Conservation (phyloP, 2,888 invertebrate species). For the Nematopogon swammerdamellus region DNA sequence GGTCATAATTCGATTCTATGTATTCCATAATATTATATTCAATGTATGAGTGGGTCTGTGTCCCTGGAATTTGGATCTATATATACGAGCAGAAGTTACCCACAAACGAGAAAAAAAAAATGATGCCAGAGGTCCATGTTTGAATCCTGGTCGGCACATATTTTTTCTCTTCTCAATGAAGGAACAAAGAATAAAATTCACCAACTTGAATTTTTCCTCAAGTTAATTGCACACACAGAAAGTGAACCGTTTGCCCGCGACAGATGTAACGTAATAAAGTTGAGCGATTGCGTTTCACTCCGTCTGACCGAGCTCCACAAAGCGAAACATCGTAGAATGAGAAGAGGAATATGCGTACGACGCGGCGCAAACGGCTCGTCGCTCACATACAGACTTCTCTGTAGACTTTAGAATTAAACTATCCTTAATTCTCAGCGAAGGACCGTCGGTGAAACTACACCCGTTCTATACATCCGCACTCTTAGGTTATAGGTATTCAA, state of each 20-base stretch:
- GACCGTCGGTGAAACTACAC: neutral
- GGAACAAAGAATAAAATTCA: neutral
- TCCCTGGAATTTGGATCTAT: no score
- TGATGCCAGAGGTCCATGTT: no score
- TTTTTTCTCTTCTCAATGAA: no score
- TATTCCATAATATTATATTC: no score
- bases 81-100: no score
- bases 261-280: neutral
- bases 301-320: neutral
- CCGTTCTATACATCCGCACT: neutral
- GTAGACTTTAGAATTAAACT: neutral
- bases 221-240: no score
- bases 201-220: neutral
- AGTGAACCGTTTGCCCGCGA: neutral
- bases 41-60: no score
- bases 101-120: no score
- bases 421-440: neutral
- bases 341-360: neutral
- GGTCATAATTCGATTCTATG: no score
- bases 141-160: no score
- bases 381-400: neutral
- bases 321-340: neutral
- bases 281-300: neutral
- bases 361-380: neutral
- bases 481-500: neutral